Percentiles rank a stretch among this genome's conserved stretches.
These are phyloP conservation scores for Drosophila subpulchrella DNA, from an alignment of 1,140 invertebrate genomes.

Conservation along the genomic window DNA sequence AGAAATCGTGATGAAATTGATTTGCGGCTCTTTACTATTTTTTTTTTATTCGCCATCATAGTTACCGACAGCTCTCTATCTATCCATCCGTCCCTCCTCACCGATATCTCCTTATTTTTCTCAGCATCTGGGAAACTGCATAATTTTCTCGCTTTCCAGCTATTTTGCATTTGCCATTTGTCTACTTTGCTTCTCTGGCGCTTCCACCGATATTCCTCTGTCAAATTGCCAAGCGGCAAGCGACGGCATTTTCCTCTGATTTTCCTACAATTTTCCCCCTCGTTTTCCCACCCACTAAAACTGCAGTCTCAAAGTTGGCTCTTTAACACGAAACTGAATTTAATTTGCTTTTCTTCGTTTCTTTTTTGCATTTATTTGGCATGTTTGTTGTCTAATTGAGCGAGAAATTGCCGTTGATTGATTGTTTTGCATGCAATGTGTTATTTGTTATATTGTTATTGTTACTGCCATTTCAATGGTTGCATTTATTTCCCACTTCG, in stretches of 20 bases:
- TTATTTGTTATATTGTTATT: slow-evolving; percentile 50
- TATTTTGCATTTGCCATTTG: slow-evolving; percentile 75
- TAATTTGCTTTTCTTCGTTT: slow-evolving; percentile 65
- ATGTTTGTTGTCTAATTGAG: slow-evolving; percentile 83
- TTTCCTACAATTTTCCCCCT: slow-evolving; percentile 16
- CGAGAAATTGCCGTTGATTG: slow-evolving; percentile 83
- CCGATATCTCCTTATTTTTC: background rate
- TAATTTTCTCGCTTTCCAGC: slow-evolving; percentile 79
- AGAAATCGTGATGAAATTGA: slow-evolving; percentile 82
- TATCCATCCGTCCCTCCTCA: background rate
- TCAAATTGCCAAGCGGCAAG: slow-evolving; percentile 71
- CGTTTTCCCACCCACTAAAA: background rate
- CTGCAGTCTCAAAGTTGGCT: slow-evolving; percentile 53
- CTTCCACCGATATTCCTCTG: slow-evolving; percentile 66
- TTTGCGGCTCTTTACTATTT: slow-evolving; percentile 68
- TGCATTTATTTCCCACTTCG: slow-evolving; percentile 25
- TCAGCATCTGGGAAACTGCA: slow-evolving; percentile 41
- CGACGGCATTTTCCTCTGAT: slow-evolving; percentile 35
- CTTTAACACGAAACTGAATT: slow-evolving; percentile 82
- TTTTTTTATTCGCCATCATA: slow-evolving; percentile 66
- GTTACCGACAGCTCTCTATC: slow-evolving; percentile 54
- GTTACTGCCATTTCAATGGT: slow-evolving; percentile 20
- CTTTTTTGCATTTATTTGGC: slow-evolving; percentile 64
- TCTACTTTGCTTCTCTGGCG: slow-evolving; percentile 35
- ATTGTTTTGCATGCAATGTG: slow-evolving; percentile 82